A percentile compares a stretch with the other conserved stretches of the same genome.
These are phyloP conservation scores for Pyralis farinalis DNA, from an alignment of 2,888 invertebrate genomes.

Conservation along the genomic window DNA sequence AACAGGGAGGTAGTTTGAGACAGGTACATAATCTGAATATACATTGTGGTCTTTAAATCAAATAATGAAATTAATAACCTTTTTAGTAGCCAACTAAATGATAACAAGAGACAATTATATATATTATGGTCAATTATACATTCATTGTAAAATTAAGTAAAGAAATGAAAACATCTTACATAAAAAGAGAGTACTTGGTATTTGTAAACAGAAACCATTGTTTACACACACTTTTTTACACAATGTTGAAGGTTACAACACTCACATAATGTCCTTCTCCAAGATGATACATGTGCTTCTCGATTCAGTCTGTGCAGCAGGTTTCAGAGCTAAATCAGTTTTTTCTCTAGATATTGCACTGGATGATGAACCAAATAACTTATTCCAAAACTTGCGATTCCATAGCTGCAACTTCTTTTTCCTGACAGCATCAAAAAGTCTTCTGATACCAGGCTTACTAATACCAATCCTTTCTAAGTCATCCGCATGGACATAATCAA, in stretches of 20 bases:
- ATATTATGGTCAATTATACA: too few species aligned
- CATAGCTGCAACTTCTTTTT: conserved; percentile 91
- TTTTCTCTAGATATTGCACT: conserved; percentile 60
- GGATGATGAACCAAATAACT: conserved; percentile 83
- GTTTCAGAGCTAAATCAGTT: conserved; percentile 71
- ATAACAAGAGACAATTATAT: too few species aligned
- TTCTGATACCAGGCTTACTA: conserved; percentile 94
- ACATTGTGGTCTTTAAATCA: too few species aligned
- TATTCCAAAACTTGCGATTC: conserved; percentile 91
- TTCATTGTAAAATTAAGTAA: too few species aligned
- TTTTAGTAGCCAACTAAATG: too few species aligned
- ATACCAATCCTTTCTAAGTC: conserved; percentile 97
- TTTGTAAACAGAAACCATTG: not conserved
- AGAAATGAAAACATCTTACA: too few species aligned
- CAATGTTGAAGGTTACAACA: conserved; percentile 13
- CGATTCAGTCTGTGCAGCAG: conserved; percentile 46
- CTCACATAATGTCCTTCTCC: conserved; percentile 88
- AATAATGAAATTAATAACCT: too few species aligned
- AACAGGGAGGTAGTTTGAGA: too few species aligned
- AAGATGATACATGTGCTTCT: conserved; percentile 89
- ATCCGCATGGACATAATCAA: conserved; percentile 97
- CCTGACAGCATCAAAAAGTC: conserved; percentile 95
- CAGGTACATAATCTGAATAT: too few species aligned
- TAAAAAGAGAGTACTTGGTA: too few species aligned
- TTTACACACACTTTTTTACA: not conserved